phyloP scores from a whole-genome alignment of 2,797 vertebrate genomes.

The Okamejei kenojei region DNA sequence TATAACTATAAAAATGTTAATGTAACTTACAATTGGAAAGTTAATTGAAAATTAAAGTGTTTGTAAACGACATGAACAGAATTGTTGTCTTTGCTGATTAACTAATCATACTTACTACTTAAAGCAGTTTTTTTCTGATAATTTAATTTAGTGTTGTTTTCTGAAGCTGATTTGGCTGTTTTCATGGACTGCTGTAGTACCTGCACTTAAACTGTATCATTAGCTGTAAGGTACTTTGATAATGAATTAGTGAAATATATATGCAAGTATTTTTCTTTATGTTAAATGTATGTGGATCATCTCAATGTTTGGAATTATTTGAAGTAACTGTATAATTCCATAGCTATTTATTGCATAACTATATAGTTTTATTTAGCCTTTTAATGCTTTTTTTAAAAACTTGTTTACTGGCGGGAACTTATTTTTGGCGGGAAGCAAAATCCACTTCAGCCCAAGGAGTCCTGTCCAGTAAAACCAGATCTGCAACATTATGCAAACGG shows the following conservation, averaged over 20 bases:
- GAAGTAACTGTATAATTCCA: background rate
- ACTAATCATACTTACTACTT: background rate
- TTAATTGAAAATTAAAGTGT: too few species aligned
- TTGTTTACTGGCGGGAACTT: background rate
- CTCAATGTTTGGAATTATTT: background rate
- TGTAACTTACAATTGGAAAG: background rate
- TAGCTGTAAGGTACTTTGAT: background rate
- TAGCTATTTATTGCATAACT: background rate
- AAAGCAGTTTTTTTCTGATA: background rate
- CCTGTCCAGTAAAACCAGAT: conserved; percentile 2
- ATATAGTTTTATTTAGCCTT: background rate
- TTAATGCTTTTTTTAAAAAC: background rate
- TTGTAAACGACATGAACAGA: background rate
- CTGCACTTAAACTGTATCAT: background rate
- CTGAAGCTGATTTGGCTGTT: too few species aligned
- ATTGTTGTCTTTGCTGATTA: background rate
- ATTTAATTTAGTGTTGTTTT: background rate
- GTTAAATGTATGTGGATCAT: background rate
- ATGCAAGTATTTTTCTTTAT: background rate
- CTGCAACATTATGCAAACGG: conserved; percentile 16
- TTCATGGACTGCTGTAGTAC: background rate
- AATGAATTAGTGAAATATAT: background rate
- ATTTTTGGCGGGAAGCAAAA: conserved; percentile 27
- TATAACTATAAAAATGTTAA: background rate
- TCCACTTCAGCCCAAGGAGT: background rate